Evolutionary conservation across 92 coral and sea anemone genomes (phyloP).

Genomic region (Phenganax stokvisi): DNA sequence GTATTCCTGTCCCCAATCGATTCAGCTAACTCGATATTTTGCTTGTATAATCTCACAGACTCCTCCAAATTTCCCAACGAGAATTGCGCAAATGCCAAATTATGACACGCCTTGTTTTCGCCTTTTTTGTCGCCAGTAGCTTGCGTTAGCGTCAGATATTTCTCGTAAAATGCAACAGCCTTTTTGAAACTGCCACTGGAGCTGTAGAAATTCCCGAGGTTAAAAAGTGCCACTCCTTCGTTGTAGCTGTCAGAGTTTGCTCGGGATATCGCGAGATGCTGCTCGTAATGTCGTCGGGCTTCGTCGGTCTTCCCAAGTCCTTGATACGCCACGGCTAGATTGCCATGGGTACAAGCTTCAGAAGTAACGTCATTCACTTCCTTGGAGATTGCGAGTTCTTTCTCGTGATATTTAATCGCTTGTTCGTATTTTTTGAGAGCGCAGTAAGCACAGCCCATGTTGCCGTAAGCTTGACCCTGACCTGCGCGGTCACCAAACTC

Average conservation of each 20-base stretch:
- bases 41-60: conserved; percentile 71
- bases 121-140: conserved; percentile 62
- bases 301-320: conserved; percentile 85
- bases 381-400: conserved; percentile 83
- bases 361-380: conserved; percentile 88
- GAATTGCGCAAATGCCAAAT: conserved; percentile 87
- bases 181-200: conserved; percentile 82
- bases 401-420: conserved; percentile 92
- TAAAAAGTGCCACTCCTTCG: conserved; percentile 84
- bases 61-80: conserved; percentile 83
- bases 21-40: conserved; percentile 76
- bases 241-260: conserved; percentile 70
- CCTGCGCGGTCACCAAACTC: conserved; percentile 93
- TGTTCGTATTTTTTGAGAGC: conserved; percentile 89
- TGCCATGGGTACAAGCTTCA: conserved; percentile 96
- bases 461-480: conserved; percentile 99
- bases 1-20: conserved; percentile 76
- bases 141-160: conserved; percentile 59
- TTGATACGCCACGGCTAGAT: conserved; percentile 95
- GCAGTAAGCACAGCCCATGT: conserved; percentile 99
- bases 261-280: conserved; percentile 76
- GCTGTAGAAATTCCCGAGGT: conserved; percentile 88
- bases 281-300: conserved; percentile 85
- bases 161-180: conserved; percentile 81
- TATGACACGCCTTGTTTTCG: conserved; percentile 96